These are phyloP conservation scores for Glyphotaelius pellucidus DNA, from an alignment of 2,888 invertebrate species.

Conservation along the genomic window DNA sequence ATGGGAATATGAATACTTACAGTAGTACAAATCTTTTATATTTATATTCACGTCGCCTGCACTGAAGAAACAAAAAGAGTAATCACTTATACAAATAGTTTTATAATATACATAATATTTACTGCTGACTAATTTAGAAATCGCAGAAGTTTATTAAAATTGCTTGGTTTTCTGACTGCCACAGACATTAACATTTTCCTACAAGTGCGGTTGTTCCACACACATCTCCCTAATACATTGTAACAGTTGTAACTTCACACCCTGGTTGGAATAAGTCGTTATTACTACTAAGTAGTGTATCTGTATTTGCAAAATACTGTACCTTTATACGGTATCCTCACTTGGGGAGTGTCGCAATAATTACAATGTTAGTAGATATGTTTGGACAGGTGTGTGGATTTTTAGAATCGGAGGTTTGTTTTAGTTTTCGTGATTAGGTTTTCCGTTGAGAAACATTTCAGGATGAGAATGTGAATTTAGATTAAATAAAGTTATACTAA, in stretches of 20 bases:
- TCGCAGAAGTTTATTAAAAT: background rate
- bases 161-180: too few relatives aligned
- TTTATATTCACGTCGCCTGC: background rate
- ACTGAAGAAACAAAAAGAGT: background rate
- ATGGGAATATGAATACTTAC: conserved; percentile 3
- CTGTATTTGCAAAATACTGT: background rate
- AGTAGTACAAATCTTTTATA: background rate
- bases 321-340: background rate
- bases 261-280: background rate
- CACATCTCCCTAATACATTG: background rate
- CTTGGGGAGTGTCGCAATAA: background rate
- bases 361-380: background rate
- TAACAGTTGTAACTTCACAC: background rate
- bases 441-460: too few relatives aligned
- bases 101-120: too few relatives aligned
- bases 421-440: background rate
- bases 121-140: background rate
- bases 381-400: background rate
- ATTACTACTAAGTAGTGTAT: background rate
- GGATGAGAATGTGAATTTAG: too few relatives aligned
- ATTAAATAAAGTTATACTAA: too few relatives aligned
- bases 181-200: too few relatives aligned
- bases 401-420: background rate
- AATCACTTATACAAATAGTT: background rate
- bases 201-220: background rate